phyloP scores from a whole-genome alignment of 2,888 invertebrate genomes.

The Iselma pallidipennis region DNA sequence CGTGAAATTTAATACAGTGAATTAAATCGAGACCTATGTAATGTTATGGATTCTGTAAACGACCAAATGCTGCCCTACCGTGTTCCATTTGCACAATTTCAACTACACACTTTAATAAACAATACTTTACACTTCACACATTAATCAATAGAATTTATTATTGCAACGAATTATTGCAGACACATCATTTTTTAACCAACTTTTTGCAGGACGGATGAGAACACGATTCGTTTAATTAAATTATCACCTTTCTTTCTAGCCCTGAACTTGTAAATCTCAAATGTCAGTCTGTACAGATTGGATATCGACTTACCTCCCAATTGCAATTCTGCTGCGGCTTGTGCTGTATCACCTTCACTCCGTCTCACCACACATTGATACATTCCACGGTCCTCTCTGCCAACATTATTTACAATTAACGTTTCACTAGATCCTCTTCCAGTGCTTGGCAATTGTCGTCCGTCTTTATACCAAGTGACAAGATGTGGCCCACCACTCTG shows the following conservation, averaged over 20 bases:
- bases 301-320: conserved; percentile 63
- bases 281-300: background rate
- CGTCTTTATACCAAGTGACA: conserved; percentile 66
- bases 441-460: conserved; percentile 67
- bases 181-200: background rate
- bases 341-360: conserved; percentile 74
- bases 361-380: conserved; percentile 75
- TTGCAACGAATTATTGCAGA: background rate
- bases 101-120: background rate
- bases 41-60: too few species aligned
- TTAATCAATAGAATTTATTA: background rate
- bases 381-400: conserved; percentile 75
- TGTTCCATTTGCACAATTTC: too few species aligned
- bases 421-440: conserved; percentile 68
- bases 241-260: background rate
- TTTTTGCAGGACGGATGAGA: background rate
- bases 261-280: background rate
- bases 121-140: background rate
- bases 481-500: conserved; percentile 59
- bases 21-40: too few species aligned
- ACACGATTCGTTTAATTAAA: background rate
- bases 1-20: background rate
- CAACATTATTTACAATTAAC: conserved; percentile 67
- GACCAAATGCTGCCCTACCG: too few species aligned
- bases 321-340: conserved; percentile 75